These are phyloP conservation scores for Prochilodus magdalenae DNA, from an alignment of 2,113 vertebrate genomes.

Conservation along the genomic window DNA sequence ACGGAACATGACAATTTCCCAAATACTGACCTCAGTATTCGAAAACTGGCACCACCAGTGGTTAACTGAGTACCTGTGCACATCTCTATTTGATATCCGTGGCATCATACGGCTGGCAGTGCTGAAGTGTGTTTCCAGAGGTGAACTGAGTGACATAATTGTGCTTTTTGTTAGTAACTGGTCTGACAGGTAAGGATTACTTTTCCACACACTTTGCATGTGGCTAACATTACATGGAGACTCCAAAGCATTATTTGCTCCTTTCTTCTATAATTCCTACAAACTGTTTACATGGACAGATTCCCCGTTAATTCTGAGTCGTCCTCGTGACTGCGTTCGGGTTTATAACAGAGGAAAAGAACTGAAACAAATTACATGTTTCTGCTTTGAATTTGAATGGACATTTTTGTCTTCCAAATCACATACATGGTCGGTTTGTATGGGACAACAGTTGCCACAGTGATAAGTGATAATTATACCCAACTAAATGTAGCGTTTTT, in stretches of 20 bases:
- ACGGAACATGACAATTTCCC: no score
- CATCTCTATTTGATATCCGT: no score
- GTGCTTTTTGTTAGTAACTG: slow-evolving; percentile 14
- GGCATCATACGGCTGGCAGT: no score
- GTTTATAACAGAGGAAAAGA: neutral
- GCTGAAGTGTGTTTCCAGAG: neutral
- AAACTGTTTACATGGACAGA: neutral
- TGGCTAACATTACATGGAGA: slow-evolving; percentile 8
- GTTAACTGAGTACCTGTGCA: no score
- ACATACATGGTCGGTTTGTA: neutral
- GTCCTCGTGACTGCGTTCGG: neutral
- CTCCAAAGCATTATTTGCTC: neutral
- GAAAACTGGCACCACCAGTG: no score
- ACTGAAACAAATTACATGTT: neutral
- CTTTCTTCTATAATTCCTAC: neutral
- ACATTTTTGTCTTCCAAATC: neutral
- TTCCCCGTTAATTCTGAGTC: neutral
- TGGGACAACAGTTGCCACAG: neutral
- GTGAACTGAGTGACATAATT: slow-evolving; percentile 10
- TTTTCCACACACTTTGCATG: slow-evolving; percentile 5
- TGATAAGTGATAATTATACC: neutral
- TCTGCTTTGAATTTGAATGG: neutral
- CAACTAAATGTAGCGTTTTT: neutral
- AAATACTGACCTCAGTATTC: no score
- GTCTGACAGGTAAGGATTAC: slow-evolving; percentile 15